Percentiles rank a stretch among this genome's conserved stretches.
These are phyloP conservation scores for Hemibagrus wyckioides DNA, from an alignment of 2,113 vertebrate species.

Conservation along the genomic window DNA sequence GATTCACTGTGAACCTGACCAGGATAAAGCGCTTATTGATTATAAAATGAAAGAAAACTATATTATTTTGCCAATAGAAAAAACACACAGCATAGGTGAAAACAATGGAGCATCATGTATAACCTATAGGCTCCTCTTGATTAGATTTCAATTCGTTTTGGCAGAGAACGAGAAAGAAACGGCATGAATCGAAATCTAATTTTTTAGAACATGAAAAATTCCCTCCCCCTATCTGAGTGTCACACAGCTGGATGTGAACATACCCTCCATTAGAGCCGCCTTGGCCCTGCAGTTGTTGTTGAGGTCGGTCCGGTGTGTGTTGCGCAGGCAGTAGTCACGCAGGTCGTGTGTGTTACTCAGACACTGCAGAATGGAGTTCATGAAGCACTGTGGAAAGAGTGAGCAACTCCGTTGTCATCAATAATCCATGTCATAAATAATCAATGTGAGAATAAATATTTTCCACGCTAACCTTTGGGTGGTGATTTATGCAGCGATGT, in stretches of 20 bases:
- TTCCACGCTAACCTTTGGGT: neutral
- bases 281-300: constrained; percentile 78
- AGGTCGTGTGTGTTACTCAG: constrained; percentile 93
- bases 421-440: constrained; percentile 13
- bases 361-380: constrained; percentile 98
- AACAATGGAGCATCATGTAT: neutral
- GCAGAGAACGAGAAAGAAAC: neutral
- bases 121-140: neutral
- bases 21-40: too few relatives aligned
- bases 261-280: constrained; percentile 87
- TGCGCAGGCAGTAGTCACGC: constrained; percentile 90
- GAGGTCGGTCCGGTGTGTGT: constrained; percentile 82
- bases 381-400: constrained; percentile 84
- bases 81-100: neutral
- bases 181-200: neutral
- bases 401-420: neutral
- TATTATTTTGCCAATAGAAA: neutral
- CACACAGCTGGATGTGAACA: neutral
- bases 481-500: neutral
- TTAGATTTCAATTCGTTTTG: neutral
- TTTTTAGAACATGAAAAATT: neutral
- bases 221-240: too few relatives aligned
- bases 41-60: neutral
- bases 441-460: neutral
- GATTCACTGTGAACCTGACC: neutral